Evolutionary conservation across 2,888 invertebrate species (phyloP).

Genomic region (Dermolepida albohirtum): DNA sequence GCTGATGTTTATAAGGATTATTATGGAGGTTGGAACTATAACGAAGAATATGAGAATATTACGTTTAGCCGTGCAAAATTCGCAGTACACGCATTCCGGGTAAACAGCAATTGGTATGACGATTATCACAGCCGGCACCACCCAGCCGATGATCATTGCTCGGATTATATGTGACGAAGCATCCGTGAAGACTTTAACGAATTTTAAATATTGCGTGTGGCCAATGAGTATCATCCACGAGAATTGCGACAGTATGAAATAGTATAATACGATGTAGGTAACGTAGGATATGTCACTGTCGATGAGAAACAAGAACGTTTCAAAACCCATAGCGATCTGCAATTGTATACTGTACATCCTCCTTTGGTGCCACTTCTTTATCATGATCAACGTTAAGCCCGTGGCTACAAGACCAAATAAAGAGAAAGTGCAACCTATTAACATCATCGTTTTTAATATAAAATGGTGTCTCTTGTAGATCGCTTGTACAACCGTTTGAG

Average conservation of each 20-base stretch:
- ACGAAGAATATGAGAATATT: conserved; percentile 36
- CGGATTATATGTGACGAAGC: conserved; percentile 7
- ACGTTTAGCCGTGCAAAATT: conserved; percentile 32
- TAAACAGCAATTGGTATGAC: conserved; percentile 26
- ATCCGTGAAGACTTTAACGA: conserved; percentile 35
- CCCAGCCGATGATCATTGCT: conserved; percentile 33
- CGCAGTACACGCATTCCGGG: conserved; percentile 35
- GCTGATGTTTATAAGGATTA: conserved; percentile 33
- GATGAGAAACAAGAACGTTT: conserved; percentile 37
- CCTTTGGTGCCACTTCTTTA: conserved; percentile 36
- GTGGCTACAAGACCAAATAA: conserved; percentile 18
- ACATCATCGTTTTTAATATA: conserved; percentile 33
- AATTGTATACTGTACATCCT: conserved; percentile 40
- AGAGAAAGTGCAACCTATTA: conserved; percentile 33
- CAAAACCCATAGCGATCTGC: conserved; percentile 36
- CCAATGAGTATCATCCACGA: conserved; percentile 42
- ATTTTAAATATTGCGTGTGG: conserved; percentile 36
- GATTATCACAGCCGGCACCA: conserved; percentile 18
- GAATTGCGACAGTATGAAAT: conserved; percentile 39
- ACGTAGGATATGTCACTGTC: conserved; percentile 37
- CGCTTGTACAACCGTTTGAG: conserved; percentile 32
- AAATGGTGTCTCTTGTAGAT: conserved; percentile 34
- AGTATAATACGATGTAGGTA: conserved; percentile 38
- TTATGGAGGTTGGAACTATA: conserved; percentile 34
- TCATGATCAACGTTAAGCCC: conserved; percentile 22